phyloP scores from a whole-genome alignment of 2,113 vertebrate species.

The Columba livia region DNA sequence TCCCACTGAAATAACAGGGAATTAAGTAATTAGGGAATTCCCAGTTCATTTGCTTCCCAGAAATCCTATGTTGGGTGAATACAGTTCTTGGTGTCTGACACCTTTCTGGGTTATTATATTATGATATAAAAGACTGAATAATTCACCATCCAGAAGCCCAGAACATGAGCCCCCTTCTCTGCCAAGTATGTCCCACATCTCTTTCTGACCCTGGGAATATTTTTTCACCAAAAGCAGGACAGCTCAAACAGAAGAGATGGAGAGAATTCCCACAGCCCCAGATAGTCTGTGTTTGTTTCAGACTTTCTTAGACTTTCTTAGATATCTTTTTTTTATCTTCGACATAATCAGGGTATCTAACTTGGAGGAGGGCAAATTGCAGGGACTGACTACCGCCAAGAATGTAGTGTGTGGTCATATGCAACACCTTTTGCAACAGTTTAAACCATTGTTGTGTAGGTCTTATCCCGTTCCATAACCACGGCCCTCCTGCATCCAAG shows the following conservation, averaged over 20 bases:
- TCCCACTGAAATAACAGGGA: background rate
- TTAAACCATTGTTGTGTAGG: background rate
- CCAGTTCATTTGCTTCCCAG: rapidly evolving
- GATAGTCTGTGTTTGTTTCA: background rate
- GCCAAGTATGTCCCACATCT: background rate
- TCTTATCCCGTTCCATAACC: background rate
- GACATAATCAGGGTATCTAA: background rate
- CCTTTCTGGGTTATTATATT: background rate
- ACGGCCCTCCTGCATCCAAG: background rate
- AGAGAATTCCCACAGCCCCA: background rate
- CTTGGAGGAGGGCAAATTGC: background rate
- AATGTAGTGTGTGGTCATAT: background rate
- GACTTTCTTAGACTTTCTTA: background rate
- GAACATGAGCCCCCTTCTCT: background rate
- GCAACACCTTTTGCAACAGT: background rate
- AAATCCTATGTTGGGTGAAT: background rate
- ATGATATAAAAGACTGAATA: background rate
- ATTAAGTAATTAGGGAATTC: background rate
- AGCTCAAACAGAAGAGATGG: background rate
- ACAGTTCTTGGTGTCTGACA: background rate
- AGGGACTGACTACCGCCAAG: background rate
- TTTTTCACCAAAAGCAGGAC: background rate
- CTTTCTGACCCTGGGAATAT: background rate
- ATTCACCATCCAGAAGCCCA: background rate
- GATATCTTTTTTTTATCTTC: background rate